Percentiles rank a stretch among this genome's conserved stretches.
Evolutionary conservation across 2,888 invertebrate species (phyloP).

Genomic region (Homarus gammarus): DNA sequence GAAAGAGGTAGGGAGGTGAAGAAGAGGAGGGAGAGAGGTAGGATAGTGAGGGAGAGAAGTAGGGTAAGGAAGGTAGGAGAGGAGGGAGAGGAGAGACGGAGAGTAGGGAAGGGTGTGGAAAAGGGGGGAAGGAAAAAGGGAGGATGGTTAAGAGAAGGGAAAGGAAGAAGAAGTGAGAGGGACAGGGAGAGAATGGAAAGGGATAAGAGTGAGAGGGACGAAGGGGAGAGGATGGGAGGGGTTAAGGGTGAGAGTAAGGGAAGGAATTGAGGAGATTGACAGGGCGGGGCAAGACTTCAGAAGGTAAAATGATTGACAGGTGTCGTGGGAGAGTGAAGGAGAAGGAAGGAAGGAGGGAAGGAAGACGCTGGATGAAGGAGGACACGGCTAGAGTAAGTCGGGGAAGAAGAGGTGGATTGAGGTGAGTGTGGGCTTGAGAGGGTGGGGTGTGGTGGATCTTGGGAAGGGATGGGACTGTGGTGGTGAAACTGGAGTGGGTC

Average conservation of each 20-base stretch:
- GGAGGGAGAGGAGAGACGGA: background rate
- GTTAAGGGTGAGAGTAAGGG: background rate
- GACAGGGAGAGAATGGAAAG: constrained; percentile 4
- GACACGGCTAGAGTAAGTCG: too few relatives aligned
- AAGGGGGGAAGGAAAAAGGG: background rate
- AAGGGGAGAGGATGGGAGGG: background rate
- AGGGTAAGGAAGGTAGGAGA: too few relatives aligned
- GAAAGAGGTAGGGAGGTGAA: background rate
- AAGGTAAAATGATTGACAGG: too few relatives aligned
- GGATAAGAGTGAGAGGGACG: background rate
- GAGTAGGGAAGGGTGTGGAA: background rate
- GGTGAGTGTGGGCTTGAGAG: too few relatives aligned
- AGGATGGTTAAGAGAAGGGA: too few relatives aligned
- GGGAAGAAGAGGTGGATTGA: too few relatives aligned
- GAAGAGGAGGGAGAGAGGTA: background rate
- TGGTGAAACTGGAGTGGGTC: too few relatives aligned
- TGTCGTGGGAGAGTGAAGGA: too few relatives aligned
- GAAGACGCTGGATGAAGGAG: too few relatives aligned
- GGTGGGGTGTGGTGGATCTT: too few relatives aligned
- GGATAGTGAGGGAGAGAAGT: background rate
- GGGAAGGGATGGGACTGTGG: too few relatives aligned
- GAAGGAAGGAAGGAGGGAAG: too few relatives aligned
- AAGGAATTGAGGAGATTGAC: background rate
- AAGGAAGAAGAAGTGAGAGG: background rate
- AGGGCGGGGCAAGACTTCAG: background rate